A percentile compares a stretch with the other conserved stretches of the same genome.
Conservation (phyloP, 2,113 vertebrate species). For the Arothron firmamentum region DNA sequence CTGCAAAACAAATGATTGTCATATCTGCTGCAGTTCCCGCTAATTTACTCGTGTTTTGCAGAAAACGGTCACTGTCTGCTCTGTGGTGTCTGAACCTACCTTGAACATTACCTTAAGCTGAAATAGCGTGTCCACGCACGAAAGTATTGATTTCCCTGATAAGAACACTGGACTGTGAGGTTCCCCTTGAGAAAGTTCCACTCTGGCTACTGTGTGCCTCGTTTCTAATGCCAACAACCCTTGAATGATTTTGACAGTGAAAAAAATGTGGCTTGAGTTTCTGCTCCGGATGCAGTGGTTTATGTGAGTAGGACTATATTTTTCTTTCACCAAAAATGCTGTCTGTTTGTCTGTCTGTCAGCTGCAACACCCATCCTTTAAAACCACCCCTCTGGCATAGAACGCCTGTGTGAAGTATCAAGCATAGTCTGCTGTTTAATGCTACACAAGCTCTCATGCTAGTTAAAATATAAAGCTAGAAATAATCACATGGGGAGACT, state of each 20-base stretch:
- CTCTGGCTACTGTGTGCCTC: conserved; percentile 48
- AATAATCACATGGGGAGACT: conserved; percentile 5
- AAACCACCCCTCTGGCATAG: conserved; percentile 13
- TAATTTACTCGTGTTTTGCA: conserved; percentile 27
- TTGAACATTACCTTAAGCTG: neutral
- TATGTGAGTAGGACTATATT: neutral
- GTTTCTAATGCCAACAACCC: conserved; percentile 33
- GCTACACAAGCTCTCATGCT: conserved; percentile 22
- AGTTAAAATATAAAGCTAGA: conserved; percentile 27
- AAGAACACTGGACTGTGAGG: conserved; percentile 11
- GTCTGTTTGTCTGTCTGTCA: neutral
- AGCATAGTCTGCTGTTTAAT: conserved; percentile 19
- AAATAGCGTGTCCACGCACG: neutral
- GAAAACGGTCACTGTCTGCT: neutral
- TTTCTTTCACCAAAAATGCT: conserved; percentile 14
- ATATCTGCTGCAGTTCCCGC: conserved; percentile 39
- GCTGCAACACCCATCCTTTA: neutral
- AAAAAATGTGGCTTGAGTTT: conserved; percentile 17
- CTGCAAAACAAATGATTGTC: conserved; percentile 48
- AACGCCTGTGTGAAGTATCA: conserved; percentile 8
- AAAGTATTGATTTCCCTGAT: neutral
- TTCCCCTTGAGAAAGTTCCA: conserved; percentile 3
- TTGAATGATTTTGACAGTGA: conserved; percentile 39
- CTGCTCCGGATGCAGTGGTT: conserved; percentile 15
- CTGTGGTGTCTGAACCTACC: neutral